phyloP scores from a whole-genome alignment of 2,113 vertebrate species.

The Pseudolaguvia tuberculata region DNA sequence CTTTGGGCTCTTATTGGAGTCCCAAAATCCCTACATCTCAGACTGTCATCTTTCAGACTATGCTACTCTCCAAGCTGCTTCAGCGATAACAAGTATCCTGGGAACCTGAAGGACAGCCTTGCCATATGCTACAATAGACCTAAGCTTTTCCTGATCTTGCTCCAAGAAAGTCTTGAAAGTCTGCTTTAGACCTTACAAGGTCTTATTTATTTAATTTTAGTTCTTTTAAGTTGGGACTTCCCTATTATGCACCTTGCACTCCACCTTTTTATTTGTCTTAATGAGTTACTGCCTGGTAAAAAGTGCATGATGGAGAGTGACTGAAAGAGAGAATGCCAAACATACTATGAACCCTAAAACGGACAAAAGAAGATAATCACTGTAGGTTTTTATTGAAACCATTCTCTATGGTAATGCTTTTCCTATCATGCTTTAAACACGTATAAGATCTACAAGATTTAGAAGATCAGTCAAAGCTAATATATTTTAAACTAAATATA shows the following conservation, averaged over 20 bases:
- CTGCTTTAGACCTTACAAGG: conserved; percentile 28
- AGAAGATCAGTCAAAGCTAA: not conserved
- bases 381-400: too few species aligned
- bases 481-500: not conserved
- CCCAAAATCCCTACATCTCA: conserved; percentile 8
- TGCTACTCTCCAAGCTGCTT: conserved; percentile 20
- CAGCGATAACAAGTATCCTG: conserved; percentile 49
- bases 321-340: conserved; percentile 27
- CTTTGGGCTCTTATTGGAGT: conserved; percentile 21
- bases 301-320: conserved; percentile 28
- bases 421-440: not conserved
- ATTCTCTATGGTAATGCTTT: not conserved
- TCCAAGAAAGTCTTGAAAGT: conserved; percentile 27
- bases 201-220: conserved; percentile 39
- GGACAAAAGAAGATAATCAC: conserved; percentile 67
- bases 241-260: not conserved
- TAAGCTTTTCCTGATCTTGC: conserved; percentile 19
- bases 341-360: conserved; percentile 44
- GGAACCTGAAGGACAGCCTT: conserved; percentile 36
- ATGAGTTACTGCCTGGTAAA: conserved; percentile 45
- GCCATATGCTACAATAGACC: conserved; percentile 34
- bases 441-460: not conserved
- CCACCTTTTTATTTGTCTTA: conserved; percentile 40
- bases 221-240: conserved; percentile 31
- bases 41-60: conserved; percentile 28